Conservation (phyloP, 2,888 invertebrate genomes). For the Pammene fasciana region DNA sequence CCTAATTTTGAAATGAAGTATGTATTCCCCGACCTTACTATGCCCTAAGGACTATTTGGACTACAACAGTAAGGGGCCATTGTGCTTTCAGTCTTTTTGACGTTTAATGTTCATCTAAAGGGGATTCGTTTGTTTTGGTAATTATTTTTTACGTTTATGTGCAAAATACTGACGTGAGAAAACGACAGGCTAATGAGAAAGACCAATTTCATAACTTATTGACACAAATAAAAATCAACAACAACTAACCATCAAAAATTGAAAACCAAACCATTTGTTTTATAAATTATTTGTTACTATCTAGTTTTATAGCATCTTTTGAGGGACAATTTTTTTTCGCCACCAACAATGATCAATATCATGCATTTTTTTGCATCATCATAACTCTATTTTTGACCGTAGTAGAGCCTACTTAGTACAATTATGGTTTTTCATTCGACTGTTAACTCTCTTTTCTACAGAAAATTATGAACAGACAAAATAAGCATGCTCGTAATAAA, state of each 20-base stretch:
- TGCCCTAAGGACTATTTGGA: slow-evolving; percentile 9
- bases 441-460: no score
- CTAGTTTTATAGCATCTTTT: no score
- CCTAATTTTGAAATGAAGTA: slow-evolving; percentile 48
- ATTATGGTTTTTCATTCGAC: no score
- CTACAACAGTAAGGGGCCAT: neutral
- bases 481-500: neutral
- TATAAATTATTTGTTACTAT: no score
- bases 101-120: slow-evolving; percentile 40
- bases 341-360: no score
- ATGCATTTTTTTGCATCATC: no score
- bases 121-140: slow-evolving; percentile 23
- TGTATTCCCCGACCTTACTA: slow-evolving; percentile 54
- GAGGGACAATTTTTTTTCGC: no score
- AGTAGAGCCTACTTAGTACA: no score
- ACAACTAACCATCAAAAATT: neutral
- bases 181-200: neutral
- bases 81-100: slow-evolving; percentile 32
- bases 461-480: no score
- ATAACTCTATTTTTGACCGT: no score
- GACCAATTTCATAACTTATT: no score
- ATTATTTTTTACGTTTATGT: slow-evolving; percentile 23
- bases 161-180: slow-evolving; percentile 9
- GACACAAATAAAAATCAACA: neutral
- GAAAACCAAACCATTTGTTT: no score